Base-by-base conservation (phyloP, 1,140 invertebrate species). In the Meloidogyne exigua region DNA sequence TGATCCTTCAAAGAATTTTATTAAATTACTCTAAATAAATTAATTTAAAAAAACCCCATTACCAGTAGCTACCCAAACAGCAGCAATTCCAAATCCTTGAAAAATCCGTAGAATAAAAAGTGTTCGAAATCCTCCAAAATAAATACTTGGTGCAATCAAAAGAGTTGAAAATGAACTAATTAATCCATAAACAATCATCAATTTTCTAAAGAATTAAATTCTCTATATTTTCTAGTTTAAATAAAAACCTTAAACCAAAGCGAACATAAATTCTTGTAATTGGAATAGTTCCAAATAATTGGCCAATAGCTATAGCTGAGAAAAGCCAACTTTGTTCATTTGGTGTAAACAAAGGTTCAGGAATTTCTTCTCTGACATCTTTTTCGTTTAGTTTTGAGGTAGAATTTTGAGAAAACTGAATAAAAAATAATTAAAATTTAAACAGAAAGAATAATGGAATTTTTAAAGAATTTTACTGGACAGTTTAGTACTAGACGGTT, bases 271-370 rank as follows among this genome's bases (percentile, higher is more conserved):
- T 71, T 62, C 18, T 39, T 26, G 44, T 71, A 57, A 71, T 42
- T 18, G 69, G 69, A 1, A 62, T 26, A 71, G 69, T 71, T 18
- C 69, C 69, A n/a, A 71, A 7, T 28, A 71, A 26, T 28, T 62
- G 23, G 0, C 69, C 69, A 44, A 71, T 62, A 44, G 62, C 62
- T 25, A 62, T 62, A 42, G 44, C 69, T n/a, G 69, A 42, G 18
- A 71, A 71, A n/a, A 71, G 69, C 69, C 69, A 71, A 15, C 69
- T 62, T 18, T 71, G 69, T n/a, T 71, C 44, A 10, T 71, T 49
- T 25, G 69, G 18, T 15, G 36, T 71, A 10, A 71, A 71, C 32
- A 71, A 57, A 57, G 36, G 36, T 62, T 57, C 36, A 1, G 23
- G 28, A 10, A 62, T 21, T 26, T 9, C 28, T 10, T 71, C 62